Percentiles rank a stretch among this genome's conserved stretches.
Evolutionary conservation across 2,888 invertebrate species (phyloP).

Genomic region (Phortica magna): DNA sequence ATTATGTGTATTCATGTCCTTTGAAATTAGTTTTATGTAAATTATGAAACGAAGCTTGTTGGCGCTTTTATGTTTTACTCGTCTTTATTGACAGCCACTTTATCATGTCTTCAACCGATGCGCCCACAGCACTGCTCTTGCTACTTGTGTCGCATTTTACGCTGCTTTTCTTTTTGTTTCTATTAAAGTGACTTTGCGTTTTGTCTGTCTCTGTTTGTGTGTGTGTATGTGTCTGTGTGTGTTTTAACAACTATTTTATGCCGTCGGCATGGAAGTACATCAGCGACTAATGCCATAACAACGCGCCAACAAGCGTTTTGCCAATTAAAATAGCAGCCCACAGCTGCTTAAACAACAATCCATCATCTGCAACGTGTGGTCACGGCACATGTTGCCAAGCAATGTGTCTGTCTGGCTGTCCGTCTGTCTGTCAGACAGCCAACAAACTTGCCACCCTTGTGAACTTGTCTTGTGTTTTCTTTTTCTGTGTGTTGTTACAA

Average conservation of each 20-base stretch:
- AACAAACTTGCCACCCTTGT: not conserved
- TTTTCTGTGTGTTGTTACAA: not conserved
- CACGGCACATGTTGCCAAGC: not conserved
- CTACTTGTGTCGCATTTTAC: not conserved
- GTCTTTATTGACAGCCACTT: conserved; percentile 27
- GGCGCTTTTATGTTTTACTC: conserved; percentile 1
- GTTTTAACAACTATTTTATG: conserved; percentile 16
- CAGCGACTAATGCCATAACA: conserved; percentile 20
- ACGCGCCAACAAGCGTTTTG: conserved; percentile 24
- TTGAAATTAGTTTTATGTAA: conserved; percentile 31
- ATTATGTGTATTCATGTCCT: not conserved
- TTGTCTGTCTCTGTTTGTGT: not conserved
- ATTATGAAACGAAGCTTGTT: not conserved
- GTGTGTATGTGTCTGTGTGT: not conserved
- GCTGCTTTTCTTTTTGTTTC: not conserved
- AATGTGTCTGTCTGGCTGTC: too few relatives aligned
- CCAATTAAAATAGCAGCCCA: conserved; percentile 30
- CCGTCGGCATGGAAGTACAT: conserved; percentile 1
- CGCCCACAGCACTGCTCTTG: not conserved
- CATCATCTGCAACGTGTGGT: conserved; percentile 17
- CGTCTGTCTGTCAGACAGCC: not conserved
- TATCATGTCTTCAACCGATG: conserved; percentile 8
- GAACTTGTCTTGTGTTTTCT: not conserved
- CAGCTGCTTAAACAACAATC: conserved; percentile 32
- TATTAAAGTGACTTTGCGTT: not conserved